These are phyloP conservation scores for Nasonia vitripennis DNA, from an alignment of 1,140 invertebrate species.

Conservation along the genomic window DNA sequence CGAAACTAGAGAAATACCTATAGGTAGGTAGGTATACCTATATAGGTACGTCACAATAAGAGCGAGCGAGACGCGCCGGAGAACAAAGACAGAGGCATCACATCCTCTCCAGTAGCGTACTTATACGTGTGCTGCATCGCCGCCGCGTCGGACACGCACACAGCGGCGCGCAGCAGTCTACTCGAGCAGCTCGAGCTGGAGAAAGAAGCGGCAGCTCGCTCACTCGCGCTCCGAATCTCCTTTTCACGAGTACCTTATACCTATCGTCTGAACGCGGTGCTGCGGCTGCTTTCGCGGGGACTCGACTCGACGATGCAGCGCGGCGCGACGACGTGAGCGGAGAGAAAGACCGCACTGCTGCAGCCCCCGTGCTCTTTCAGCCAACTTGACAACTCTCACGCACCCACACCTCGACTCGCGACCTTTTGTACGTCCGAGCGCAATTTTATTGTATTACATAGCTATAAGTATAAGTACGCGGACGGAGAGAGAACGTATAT, in stretches of 20 bases:
- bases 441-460: background rate
- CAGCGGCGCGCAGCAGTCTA: too few species aligned
- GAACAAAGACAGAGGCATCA: background rate
- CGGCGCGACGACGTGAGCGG: background rate
- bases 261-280: too few species aligned
- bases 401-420: background rate
- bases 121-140: background rate
- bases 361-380: too few species aligned
- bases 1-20: background rate
- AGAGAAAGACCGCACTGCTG: too few species aligned
- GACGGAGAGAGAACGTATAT: too few species aligned
- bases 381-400: too few species aligned
- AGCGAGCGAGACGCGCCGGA: background rate
- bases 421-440: conserved; percentile 21
- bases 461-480: too few species aligned
- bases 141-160: background rate
- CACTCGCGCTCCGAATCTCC: too few species aligned
- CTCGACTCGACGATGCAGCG: background rate
- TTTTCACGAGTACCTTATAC: too few species aligned
- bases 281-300: too few species aligned
- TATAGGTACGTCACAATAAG: background rate
- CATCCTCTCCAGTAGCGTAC: background rate
- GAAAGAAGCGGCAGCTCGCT: too few species aligned
- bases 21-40: background rate
- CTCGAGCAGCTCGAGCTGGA: too few species aligned